Percentiles rank a stretch among this genome's conserved stretches.
Evolutionary conservation across 2,113 vertebrate species (phyloP).

Genomic region (Pelodiscus sinensis): DNA sequence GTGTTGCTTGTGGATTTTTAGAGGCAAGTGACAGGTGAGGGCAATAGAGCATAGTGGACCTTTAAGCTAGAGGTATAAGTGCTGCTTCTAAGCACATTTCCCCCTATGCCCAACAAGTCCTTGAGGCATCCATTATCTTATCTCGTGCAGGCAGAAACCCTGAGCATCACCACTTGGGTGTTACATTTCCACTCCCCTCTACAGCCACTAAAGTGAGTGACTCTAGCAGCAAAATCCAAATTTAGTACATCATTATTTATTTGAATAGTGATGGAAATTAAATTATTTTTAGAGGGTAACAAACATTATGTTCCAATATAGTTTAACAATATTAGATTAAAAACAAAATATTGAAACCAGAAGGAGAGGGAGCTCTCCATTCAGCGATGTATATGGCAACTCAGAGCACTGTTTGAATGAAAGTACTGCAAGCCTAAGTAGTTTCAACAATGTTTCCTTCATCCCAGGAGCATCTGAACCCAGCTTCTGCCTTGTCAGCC

Average conservation of each 20-base stretch:
- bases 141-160: background rate
- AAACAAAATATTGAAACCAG: constrained; percentile 25
- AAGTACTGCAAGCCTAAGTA: constrained; percentile 70
- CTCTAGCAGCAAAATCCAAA: background rate
- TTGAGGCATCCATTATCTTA: background rate
- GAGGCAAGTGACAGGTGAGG: background rate
- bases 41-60: background rate
- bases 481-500: constrained; percentile 86
- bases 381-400: background rate
- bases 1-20: background rate
- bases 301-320: background rate
- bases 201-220: background rate
- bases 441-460: constrained; percentile 67
- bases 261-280: background rate
- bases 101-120: background rate
- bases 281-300: background rate
- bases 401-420: constrained; percentile 46
- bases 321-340: background rate
- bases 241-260: rapidly evolving
- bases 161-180: background rate
- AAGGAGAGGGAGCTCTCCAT: constrained; percentile 28
- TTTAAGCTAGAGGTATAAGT: rapidly evolving
- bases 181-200: background rate
- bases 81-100: background rate
- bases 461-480: constrained; percentile 76